A percentile compares a stretch with the other conserved stretches of the same genome.
Evolutionary conservation across 2,888 invertebrate genomes (phyloP).

Genomic region (Mythimna lalbum): DNA sequence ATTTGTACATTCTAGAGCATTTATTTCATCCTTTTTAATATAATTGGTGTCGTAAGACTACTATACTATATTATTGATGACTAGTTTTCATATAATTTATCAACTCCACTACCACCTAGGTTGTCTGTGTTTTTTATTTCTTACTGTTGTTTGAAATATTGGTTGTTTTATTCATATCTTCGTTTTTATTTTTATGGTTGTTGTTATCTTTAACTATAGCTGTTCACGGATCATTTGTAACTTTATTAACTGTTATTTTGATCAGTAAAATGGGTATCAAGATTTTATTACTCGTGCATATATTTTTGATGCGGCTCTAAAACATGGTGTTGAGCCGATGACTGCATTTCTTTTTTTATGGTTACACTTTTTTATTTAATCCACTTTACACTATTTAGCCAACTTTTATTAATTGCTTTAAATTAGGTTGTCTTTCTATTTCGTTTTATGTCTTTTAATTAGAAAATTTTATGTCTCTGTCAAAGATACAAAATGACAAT

Average conservation of each 20-base stretch:
- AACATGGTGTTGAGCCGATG: conserved; percentile 1
- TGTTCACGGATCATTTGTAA: conserved; percentile 20
- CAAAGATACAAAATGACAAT: no score
- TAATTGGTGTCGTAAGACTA: background rate
- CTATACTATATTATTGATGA: no score
- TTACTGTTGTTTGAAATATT: conserved; percentile 10
- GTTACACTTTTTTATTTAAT: background rate
- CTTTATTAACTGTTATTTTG: conserved; percentile 3
- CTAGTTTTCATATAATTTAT: no score
- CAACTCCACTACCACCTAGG: conserved; percentile 2
- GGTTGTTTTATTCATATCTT: conserved; percentile 24
- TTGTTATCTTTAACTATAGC: conserved; percentile 2
- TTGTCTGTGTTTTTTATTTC: background rate
- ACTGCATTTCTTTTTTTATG: background rate
- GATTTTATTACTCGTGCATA: conserved; percentile 28
- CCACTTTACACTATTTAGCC: background rate
- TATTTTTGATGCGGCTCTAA: conserved; percentile 8
- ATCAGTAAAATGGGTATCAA: conserved; percentile 13
- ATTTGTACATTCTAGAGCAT: background rate
- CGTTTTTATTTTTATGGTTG: background rate
- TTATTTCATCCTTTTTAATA: background rate
- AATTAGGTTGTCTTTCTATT: background rate
- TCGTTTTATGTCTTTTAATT: background rate
- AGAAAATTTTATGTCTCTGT: no score
- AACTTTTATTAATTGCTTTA: background rate